Evolutionary conservation across 2,113 vertebrate genomes (phyloP), one percentile per base, ranked within the genome.

Genomic region (Syngnathus scovelli): DNA sequence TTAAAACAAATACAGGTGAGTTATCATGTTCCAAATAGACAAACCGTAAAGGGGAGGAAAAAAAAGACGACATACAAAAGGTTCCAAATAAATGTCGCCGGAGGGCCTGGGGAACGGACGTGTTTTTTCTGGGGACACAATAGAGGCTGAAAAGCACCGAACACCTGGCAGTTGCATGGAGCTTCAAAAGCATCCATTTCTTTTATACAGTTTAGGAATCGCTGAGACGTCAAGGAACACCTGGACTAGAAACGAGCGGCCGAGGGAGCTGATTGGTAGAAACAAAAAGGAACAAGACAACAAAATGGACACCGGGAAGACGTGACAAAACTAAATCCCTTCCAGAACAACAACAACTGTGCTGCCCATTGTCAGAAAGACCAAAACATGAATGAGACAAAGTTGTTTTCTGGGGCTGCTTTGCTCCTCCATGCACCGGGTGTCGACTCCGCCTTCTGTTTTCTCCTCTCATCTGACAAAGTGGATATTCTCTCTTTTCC

Each of bases 91-190:
- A 70, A 75, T 65, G 76, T 76, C 10, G 77, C 87, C 82, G 0
- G 46, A 79, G 81, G 82, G 82, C 36, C 61, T 16, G 38, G 72
- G 70, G 74, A 71, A 75, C 19, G 21, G 69, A 84, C 78, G 79
- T 65, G 76, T 68, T 78, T 78, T 86, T 84, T 85, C 86, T 67
- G 33, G 65, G 9, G 16, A 75, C 72, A 89, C 86, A 89, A 86
- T 78, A 18, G 78, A 76, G 58, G 51, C 41, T 77, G 48, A 74
- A 79, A 78, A 59, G 60, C 70, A 5, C 70, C 63, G 81, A 76
- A 87, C 86, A 88, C 82, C 83, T 89, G 87, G 82, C 79, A 76
- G 71, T 77, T 71, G 70, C 72, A 79, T 78, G 73, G 64, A 7
- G 71, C 75, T 86, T 90, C 86, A 87, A 86, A 88, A 81, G 64